Evolutionary conservation across 2,888 invertebrate genomes (phyloP).

Genomic region (Auanema sp.): DNA sequence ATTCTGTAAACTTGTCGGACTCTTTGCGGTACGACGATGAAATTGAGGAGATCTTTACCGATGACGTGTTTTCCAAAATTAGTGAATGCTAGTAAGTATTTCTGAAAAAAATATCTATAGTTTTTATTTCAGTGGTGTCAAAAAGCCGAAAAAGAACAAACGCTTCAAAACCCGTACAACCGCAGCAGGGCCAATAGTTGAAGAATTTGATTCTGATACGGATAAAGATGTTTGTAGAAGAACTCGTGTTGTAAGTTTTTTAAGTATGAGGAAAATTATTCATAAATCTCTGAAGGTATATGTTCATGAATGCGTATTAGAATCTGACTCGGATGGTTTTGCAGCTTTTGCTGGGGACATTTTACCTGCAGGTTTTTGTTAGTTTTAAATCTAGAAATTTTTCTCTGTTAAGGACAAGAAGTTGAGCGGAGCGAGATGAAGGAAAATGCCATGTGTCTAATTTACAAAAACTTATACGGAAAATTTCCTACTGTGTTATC

Average conservation of each 20-base stretch:
- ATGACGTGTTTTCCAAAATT: no score
- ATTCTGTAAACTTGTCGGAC: no score
- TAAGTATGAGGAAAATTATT: background rate
- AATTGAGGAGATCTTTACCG: no score
- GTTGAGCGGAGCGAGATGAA: no score
- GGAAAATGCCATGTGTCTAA: background rate
- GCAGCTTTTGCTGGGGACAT: constrained; percentile 15
- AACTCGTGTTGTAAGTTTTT: constrained; percentile 5
- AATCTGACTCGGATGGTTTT: constrained; percentile 23
- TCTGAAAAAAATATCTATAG: no score
- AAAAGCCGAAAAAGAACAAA: no score
- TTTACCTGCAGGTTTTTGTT: constrained; percentile 8
- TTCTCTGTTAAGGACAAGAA: no score
- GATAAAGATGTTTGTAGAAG: constrained; percentile 7
- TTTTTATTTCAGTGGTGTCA: no score
- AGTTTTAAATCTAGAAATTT: background rate
- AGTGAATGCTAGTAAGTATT: no score
- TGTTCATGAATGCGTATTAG: constrained; percentile 18
- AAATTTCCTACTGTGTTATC: constrained; percentile 14
- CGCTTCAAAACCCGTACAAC: constrained; percentile 5
- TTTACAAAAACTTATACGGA: constrained; percentile 8
- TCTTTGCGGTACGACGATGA: no score
- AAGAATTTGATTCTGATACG: constrained; percentile 4
- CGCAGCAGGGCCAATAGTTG: background rate
- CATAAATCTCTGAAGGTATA: no score